These are phyloP conservation scores for Brachionus rotundiformis DNA, from an alignment of 1,140 invertebrate species.

Conservation along the genomic window DNA sequence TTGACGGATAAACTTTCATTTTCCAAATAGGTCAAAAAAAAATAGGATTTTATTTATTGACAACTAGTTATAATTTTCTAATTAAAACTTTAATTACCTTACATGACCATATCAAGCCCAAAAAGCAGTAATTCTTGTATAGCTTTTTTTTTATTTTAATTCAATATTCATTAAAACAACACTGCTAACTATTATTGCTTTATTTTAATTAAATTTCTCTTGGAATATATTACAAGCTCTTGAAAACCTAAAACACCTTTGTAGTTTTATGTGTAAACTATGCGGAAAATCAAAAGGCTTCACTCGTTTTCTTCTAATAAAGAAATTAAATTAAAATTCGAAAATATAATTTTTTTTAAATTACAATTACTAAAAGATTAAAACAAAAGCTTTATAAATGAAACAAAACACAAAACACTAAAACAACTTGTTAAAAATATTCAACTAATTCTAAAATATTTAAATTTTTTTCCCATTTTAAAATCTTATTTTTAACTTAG, in stretches of 20 bases:
- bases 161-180: not conserved
- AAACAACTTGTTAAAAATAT: too few relatives aligned
- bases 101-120: not conserved
- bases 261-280: not conserved
- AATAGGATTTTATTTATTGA: not conserved
- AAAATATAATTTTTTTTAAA: not conserved
- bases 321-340: constrained; percentile 9
- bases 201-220: constrained; percentile 8
- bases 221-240: constrained; percentile 8
- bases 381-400: not conserved
- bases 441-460: not conserved
- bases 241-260: not conserved
- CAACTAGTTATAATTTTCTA: not conserved
- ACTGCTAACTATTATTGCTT: not conserved
- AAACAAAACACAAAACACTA: not conserved
- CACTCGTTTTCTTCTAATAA: constrained; percentile 10
- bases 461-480: not conserved
- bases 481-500: not conserved
- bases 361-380: constrained; percentile 5
- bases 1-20: not conserved
- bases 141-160: not conserved
- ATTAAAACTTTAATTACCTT: not conserved
- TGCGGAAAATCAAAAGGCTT: constrained; percentile 5
- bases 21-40: constrained; percentile 1
- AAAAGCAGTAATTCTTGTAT: not conserved